These are phyloP conservation scores for Julus scanicus DNA, from an alignment of 2,888 invertebrate species.

Conservation along the genomic window DNA sequence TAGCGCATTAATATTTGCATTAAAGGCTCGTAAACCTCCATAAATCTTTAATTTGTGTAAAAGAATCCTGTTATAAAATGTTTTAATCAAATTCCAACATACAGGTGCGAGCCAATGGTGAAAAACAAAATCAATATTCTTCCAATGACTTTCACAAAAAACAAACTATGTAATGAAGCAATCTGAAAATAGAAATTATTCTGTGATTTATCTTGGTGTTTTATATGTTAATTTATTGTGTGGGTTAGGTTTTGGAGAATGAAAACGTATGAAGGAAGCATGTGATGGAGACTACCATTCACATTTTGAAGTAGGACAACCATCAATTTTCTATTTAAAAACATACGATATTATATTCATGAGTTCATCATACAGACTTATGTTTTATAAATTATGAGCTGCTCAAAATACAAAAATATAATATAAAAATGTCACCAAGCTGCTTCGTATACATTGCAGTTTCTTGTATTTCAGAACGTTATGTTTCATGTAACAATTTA, in stretches of 20 bases:
- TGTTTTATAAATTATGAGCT: no score
- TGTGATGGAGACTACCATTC: background rate
- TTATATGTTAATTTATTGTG: slow-evolving; percentile 22
- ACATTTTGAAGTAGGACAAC: background rate
- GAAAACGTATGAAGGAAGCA: background rate
- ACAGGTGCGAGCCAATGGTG: background rate
- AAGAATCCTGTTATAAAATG: background rate
- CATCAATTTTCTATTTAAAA: background rate
- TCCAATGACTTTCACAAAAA: slow-evolving; percentile 5
- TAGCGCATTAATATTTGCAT: background rate
- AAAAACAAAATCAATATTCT: slow-evolving; percentile 1
- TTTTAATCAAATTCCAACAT: background rate
- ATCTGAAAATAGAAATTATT: background rate
- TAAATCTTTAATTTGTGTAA: background rate
- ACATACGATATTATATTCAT: background rate
- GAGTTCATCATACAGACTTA: background rate
- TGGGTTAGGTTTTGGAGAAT: background rate
- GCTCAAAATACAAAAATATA: no score
- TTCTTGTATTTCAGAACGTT: no score
- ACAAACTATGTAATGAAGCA: slow-evolving; percentile 7
- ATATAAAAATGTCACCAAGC: no score
- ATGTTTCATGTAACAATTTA: no score
- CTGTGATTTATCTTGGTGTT: background rate
- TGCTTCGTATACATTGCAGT: no score
- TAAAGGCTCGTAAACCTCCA: background rate